A percentile compares a stretch with the other conserved stretches of the same genome.
phyloP scores from a whole-genome alignment of 2,797 vertebrate genomes.

The Amphiprion clarkii region DNA sequence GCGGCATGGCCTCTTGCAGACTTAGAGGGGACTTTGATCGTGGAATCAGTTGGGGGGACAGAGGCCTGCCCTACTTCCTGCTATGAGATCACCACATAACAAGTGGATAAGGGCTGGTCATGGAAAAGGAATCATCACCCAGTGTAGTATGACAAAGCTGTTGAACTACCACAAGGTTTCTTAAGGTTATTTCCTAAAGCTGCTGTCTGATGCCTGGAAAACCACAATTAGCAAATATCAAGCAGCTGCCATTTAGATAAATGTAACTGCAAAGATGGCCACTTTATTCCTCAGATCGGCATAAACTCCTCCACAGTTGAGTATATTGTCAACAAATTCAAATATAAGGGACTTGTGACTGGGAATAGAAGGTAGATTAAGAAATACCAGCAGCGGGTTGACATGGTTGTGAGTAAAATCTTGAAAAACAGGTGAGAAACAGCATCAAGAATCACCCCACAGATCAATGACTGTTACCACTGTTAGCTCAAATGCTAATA shows the following conservation, averaged over 20 bases:
- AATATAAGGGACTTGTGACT: no score
- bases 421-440: no score
- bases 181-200: not conserved
- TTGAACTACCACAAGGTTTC: not conserved
- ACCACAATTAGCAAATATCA: not conserved
- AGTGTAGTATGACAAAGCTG: conserved; percentile 21
- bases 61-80: conserved; percentile 54
- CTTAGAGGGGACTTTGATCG: conserved; percentile 56
- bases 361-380: no score
- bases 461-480: no score
- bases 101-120: conserved; percentile 44
- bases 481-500: no score
- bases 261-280: not conserved
- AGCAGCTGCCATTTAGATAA: not conserved
- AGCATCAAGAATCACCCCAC: no score
- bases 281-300: no score
- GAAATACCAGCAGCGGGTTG: no score
- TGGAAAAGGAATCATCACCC: conserved; percentile 61
- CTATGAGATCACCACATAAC: conserved; percentile 67
- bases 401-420: no score
- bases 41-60: conserved; percentile 51
- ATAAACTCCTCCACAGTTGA: no score
- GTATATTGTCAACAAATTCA: no score
- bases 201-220: not conserved
- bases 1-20: conserved; percentile 41